Evolutionary conservation across 2,888 invertebrate genomes (phyloP).

Genomic region (Thymelicus acteon): DNA sequence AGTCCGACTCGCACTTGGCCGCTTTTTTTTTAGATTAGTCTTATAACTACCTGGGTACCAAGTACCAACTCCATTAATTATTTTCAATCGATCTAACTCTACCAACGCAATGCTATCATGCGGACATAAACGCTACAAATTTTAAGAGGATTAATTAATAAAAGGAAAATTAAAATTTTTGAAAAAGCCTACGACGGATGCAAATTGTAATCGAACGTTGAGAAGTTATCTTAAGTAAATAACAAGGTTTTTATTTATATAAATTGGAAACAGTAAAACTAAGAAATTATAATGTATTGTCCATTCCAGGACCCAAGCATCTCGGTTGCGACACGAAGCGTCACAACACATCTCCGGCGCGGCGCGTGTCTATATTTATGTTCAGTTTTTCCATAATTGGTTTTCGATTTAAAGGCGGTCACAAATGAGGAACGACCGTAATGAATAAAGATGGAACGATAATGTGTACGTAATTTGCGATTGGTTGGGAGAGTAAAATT

Average conservation of each 20-base stretch:
- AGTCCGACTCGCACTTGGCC: too few relatives aligned
- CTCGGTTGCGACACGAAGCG: conserved; percentile 4
- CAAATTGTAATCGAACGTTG: too few relatives aligned
- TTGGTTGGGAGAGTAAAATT: conserved; percentile 28
- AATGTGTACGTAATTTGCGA: conserved; percentile 34
- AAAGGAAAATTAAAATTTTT: too few relatives aligned
- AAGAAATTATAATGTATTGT: background rate
- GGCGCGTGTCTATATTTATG: conserved; percentile 64
- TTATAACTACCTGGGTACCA: too few relatives aligned
- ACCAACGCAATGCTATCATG: background rate
- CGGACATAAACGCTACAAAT: background rate
- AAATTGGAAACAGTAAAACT: too few relatives aligned
- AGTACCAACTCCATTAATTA: too few relatives aligned
- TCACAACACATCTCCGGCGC: conserved; percentile 42
- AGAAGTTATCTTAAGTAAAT: too few relatives aligned
- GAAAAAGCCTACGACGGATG: too few relatives aligned
- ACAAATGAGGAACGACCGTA: conserved; percentile 30
- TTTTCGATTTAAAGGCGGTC: conserved; percentile 63
- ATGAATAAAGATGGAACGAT: conserved; percentile 37
- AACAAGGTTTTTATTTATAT: too few relatives aligned
- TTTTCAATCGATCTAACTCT: too few relatives aligned
- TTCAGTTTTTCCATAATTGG: conserved; percentile 80
- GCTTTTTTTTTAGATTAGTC: too few relatives aligned
- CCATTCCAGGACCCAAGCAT: background rate
- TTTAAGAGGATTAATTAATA: too few relatives aligned